These are phyloP conservation scores for Ectropis grisescens DNA, from an alignment of 1,140 invertebrate genomes.

Conservation along the genomic window DNA sequence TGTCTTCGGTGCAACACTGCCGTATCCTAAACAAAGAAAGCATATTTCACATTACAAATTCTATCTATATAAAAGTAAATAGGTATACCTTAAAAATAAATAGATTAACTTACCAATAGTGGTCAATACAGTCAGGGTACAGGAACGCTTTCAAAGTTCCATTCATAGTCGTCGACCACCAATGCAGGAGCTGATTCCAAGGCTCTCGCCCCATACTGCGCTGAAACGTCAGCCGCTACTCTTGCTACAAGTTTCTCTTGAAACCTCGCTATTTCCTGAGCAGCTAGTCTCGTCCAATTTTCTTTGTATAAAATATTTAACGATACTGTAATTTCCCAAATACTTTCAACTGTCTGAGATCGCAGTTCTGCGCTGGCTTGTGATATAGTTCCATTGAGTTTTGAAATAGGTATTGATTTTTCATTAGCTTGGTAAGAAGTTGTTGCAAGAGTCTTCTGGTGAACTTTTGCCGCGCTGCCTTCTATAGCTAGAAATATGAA, in stretches of 20 bases:
- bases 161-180: conserved; percentile 78
- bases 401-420: conserved; percentile 44
- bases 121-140: conserved; percentile 96
- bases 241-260: conserved; percentile 87
- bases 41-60: too few relatives aligned
- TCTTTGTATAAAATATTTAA: conserved; percentile 95
- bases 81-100: too few relatives aligned
- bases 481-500: conserved; percentile 94
- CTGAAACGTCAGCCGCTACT: conserved; percentile 79
- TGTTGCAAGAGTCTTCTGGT: conserved; percentile 75
- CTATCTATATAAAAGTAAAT: too few relatives aligned
- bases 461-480: conserved; percentile 76
- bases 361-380: conserved; percentile 65
- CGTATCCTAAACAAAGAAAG: conserved; percentile 81
- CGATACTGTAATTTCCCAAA: conserved; percentile 95
- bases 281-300: conserved; percentile 92
- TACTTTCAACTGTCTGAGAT: conserved; percentile 85
- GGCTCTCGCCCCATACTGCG: conserved; percentile 57
- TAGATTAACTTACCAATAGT: conserved; percentile 96
- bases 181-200: conserved; percentile 61
- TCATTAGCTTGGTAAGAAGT: conserved; percentile 68
- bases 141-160: conserved; percentile 96
- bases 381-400: conserved; percentile 43
- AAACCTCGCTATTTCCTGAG: conserved; percentile 89
- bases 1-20: conserved; percentile 87